A percentile compares a stretch with the other conserved stretches of the same genome.
Evolutionary conservation across 1,140 invertebrate species (phyloP).

Genomic region (Heliconius congener): DNA sequence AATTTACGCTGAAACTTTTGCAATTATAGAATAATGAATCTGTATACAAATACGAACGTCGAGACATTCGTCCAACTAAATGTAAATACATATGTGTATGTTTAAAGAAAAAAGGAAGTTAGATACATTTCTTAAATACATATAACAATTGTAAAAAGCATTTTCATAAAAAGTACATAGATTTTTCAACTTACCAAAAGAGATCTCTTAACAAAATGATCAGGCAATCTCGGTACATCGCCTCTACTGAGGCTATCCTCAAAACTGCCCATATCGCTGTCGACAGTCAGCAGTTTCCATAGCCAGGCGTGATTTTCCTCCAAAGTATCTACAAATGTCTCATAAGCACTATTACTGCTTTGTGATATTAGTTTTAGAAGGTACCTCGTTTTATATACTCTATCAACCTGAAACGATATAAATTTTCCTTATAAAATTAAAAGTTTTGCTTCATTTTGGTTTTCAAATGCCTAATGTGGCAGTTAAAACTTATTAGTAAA

Average conservation of each 20-base stretch:
- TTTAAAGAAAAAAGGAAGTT: too few relatives aligned
- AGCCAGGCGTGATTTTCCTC: slow-evolving; percentile 80
- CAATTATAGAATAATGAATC: too few relatives aligned
- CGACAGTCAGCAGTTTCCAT: slow-evolving; percentile 68
- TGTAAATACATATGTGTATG: too few relatives aligned
- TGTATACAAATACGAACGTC: too few relatives aligned
- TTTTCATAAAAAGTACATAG: too few relatives aligned
- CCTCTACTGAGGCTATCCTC: slow-evolving; percentile 75
- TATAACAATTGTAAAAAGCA: too few relatives aligned
- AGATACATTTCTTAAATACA: too few relatives aligned
- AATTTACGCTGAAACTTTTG: too few relatives aligned
- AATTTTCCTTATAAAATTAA: not conserved
- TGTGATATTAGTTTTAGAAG: slow-evolving; percentile 68
- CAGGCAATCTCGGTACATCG: slow-evolving; percentile 80
- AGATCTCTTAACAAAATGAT: slow-evolving; percentile 74
- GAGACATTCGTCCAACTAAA: too few relatives aligned
- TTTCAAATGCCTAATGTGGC: not conserved
- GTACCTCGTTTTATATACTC: slow-evolving; percentile 42
- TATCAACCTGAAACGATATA: not conserved
- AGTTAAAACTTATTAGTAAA: too few relatives aligned
- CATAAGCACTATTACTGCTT: slow-evolving; percentile 61
- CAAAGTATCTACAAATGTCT: slow-evolving; percentile 76
- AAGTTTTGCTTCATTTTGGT: not conserved
- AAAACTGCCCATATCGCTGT: slow-evolving; percentile 62
- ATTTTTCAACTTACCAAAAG: slow-evolving; percentile 63